These are phyloP conservation scores for Gyps fulvus DNA, from an alignment of 2,113 vertebrate genomes.

Conservation along the genomic window DNA sequence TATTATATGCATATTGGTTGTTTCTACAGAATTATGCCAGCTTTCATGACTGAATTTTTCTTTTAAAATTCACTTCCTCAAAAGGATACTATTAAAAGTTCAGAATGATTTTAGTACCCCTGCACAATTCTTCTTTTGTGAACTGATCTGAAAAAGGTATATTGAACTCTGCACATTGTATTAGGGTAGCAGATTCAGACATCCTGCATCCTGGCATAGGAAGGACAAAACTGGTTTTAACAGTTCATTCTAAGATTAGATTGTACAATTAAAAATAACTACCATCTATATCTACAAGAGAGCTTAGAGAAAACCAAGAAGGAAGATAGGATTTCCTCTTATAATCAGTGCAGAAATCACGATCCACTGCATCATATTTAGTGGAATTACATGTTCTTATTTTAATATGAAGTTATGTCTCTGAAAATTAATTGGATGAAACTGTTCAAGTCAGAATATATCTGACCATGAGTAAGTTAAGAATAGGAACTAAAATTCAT, in stretches of 20 bases:
- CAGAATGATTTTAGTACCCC: background rate
- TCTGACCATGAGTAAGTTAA: background rate
- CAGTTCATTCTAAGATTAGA: background rate
- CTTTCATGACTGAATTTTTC: background rate
- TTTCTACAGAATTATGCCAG: background rate
- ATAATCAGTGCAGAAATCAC: background rate
- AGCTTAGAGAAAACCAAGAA: background rate
- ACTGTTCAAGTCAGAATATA: background rate
- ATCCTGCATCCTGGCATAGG: background rate
- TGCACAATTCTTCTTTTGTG: background rate
- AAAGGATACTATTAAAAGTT: background rate
- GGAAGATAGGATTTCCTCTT: background rate
- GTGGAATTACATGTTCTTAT: background rate
- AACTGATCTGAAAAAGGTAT: background rate
- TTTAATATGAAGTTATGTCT: background rate
- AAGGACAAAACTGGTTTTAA: background rate
- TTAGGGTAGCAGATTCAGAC: background rate
- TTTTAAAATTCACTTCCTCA: background rate
- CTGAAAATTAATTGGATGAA: background rate
- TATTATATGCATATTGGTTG: background rate
- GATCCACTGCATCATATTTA: background rate
- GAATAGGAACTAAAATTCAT: background rate
- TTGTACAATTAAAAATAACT: background rate
- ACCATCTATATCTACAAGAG: background rate
- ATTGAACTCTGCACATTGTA: background rate